Evolutionary conservation across 2,113 vertebrate species (phyloP).

Genomic region (Bufo bufo): DNA sequence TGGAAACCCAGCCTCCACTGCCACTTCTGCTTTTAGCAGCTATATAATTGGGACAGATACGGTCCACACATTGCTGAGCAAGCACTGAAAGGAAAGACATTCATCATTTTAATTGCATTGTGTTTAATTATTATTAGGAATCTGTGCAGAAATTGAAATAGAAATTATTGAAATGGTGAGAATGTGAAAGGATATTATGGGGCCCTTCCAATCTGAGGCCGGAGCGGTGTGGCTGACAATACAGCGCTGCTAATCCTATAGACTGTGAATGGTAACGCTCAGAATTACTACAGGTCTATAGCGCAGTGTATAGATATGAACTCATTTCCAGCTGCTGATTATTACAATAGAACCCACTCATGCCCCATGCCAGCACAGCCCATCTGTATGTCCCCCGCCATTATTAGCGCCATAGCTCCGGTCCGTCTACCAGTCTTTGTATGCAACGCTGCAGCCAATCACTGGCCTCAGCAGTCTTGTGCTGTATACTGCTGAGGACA

Average conservation of each 20-base stretch:
- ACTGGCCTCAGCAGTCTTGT: no score
- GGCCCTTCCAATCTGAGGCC: background rate
- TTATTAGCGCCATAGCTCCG: no score
- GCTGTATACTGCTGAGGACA: no score
- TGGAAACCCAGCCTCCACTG: slow-evolving; percentile 22
- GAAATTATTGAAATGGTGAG: slow-evolving; percentile 52
- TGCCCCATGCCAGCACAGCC: no score
- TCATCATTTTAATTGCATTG: slow-evolving; percentile 59
- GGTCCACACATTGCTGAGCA: slow-evolving; percentile 54
- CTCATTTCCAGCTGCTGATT: no score
- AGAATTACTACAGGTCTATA: no score
- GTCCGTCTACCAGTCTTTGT: no score
- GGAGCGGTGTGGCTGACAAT: background rate
- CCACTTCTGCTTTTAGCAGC: slow-evolving; percentile 50
- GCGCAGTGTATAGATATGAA: no score
- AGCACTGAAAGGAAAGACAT: slow-evolving; percentile 55
- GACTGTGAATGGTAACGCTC: no score
- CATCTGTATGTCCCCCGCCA: no score
- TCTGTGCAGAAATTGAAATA: slow-evolving; percentile 29
- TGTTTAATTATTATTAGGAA: slow-evolving; percentile 57
- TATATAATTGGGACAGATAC: slow-evolving; percentile 56
- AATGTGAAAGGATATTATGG: slow-evolving; percentile 24
- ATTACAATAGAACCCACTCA: no score
- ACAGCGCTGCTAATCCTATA: background rate
- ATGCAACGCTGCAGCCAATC: no score